Evolutionary conservation across 2,113 vertebrate genomes (phyloP), one percentile per base, ranked within the genome.

Genomic region (Antigone vipio): DNA sequence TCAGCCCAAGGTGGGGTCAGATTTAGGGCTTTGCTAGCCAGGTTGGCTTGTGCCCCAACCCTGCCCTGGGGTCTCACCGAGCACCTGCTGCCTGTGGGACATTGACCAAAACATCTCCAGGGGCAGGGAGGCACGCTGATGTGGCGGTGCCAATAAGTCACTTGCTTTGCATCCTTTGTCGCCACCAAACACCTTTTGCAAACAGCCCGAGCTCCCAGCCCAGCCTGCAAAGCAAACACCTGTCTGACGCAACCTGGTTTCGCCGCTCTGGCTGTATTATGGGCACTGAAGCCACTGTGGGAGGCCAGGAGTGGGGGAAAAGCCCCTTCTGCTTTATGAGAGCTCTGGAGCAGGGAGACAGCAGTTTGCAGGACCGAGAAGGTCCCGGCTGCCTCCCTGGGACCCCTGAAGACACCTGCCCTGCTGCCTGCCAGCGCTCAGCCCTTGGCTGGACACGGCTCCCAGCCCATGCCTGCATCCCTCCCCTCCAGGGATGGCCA

Each of bases 171-270:
- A 11, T 86, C 45, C 18, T 6, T 9, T 67, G 49, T 59, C 69
- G 35, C 49, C 3, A 8, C 38, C 20, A 30, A 79, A 69, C 82
- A 91, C 89, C 77, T 63, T 93, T 44, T 88, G 74, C 90, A 97
- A 95, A 96, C 79, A 93, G 80, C 45, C 21, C 5, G 19, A 9
- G 40, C 77, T 93, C 91, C 84, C 81, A 86, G 92, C 87, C 95
- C 91, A 94, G 91, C 97, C 97, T 92, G 91, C 91, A 97, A 71
- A 94, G 94, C 96, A 97, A 97, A 98, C 80, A 92, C 52, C 49
- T 34, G 42, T 40, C 64, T 88, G 89, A 79, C 11, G 73, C 84
- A 89, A 96, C 77, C 75, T 53, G 35, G 34, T 44, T 68, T 50
- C 3, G 1, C 49, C 74, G 27, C 45, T 78, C 47, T 20, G 11